Evolutionary conservation across 2,113 vertebrate species (phyloP), one percentile per base, ranked within the genome.

Genomic region (Mirza zaza): DNA sequence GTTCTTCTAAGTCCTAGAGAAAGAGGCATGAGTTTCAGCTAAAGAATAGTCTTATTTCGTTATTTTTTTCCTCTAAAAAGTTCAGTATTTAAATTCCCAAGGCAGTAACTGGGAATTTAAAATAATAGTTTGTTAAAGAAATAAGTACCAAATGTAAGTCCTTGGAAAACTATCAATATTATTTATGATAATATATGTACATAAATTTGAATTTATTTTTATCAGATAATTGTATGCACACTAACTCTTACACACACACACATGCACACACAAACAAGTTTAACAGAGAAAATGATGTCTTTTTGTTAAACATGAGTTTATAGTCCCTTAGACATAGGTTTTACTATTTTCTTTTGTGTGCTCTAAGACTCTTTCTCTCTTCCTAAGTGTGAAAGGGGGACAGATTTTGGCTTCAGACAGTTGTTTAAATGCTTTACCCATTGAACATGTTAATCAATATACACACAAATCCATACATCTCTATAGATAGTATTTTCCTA

Each of bases 51-150:
- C 3, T n/a, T 36, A 36, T 18, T 45, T 73, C 12, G 12, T 13
- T 25, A 57, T 82, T n/a, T 18, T 52, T 6, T 11, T 18, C 18
- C 45, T 65, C 68, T 42, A 27, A 87, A 80, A 65, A 84, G n/a
- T 7, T 50, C 23, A 39, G 9, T 20, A 52, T 77, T 96, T 85
- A 67, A 34, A 61, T 71, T 39, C 68, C 25, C n/a, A 83, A 71
- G 8, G 11, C 20, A 79, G 9, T 0, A n/a, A 87, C 32, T 42
- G 5, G 59, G 3, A 36, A 55, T 79, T 90, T 90, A 67, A 65
- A 82, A n/a, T 59, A 52, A 50, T 55, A 81, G 57, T 79, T 91
- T n/a, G 1, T 85, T 88, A 61, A 88, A 88, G 2, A 97, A 93
- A 63, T 71, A 65, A 57, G 63, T 55, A 21, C 5, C n/a, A 50